phyloP scores from a whole-genome alignment of 2,113 vertebrate species.

The Xenopus tropicalis region UCB_Xtro_10.0 CM004443.2:118475001-118475500 shows the following conservation, averaged over 20 bases:
- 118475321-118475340: too few species aligned
- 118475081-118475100: conserved; percentile 20
- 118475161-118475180: not conserved
- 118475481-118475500: too few species aligned
- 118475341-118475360: too few species aligned
- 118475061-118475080: not conserved
- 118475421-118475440: too few species aligned
- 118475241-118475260: not conserved
- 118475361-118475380: too few species aligned
- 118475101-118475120: conserved; percentile 17
- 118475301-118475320: too few species aligned
- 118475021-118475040: conserved; percentile 30
- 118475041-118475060: conserved; percentile 24
- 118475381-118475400: too few species aligned
- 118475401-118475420: too few species aligned
- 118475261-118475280: not conserved
- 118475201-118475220: conserved; percentile 5
- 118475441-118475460: too few species aligned
- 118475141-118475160: conserved; percentile 7
- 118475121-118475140: conserved; percentile 30
- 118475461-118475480: too few species aligned
- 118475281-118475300: not conserved
- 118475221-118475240: conserved; percentile 2
- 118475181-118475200: not conserved
- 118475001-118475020: conserved; percentile 33